These are phyloP conservation scores for Zaprionus vittiger DNA, from an alignment of 1,140 invertebrate genomes.

Conservation along the genomic window DNA sequence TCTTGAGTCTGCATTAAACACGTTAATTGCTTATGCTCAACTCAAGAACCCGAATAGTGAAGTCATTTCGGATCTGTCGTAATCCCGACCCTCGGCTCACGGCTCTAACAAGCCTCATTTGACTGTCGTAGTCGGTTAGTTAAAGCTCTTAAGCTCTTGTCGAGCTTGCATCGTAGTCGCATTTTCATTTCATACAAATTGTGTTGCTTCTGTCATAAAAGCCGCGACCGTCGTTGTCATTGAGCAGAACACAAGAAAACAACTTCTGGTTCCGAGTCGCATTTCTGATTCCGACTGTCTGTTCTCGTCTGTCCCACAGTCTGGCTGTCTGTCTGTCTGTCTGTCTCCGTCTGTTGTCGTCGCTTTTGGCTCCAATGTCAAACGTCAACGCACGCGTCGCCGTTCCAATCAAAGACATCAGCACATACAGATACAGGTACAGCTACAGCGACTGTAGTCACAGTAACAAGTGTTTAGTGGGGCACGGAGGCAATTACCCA, in stretches of 20 bases:
- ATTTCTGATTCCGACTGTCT: slow-evolving; percentile 35
- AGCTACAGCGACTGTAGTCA: not conserved
- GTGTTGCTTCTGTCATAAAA: slow-evolving; percentile 27
- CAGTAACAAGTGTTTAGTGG: slow-evolving; percentile 12
- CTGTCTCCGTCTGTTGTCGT: slow-evolving; percentile 18
- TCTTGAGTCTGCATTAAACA: not conserved
- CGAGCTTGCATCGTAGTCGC: slow-evolving; percentile 6
- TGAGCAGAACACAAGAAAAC: slow-evolving; percentile 16
- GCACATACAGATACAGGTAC: slow-evolving; percentile 7
- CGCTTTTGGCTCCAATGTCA: slow-evolving; percentile 38
- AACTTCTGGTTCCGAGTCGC: slow-evolving; percentile 33
- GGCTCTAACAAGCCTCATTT: not conserved
- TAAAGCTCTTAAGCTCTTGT: slow-evolving; percentile 42
- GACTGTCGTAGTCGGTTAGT: slow-evolving; percentile 20
- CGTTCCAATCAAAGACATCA: slow-evolving; percentile 37
- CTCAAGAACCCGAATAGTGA: not conserved
- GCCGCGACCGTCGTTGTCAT: slow-evolving; percentile 13
- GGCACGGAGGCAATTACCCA: slow-evolving; percentile 27
- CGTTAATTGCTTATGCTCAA: not conserved
- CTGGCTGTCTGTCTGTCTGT: slow-evolving; percentile 14
- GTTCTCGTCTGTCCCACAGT: slow-evolving; percentile 8
- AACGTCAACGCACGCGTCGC: slow-evolving; percentile 40
- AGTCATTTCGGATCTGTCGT: not conserved
- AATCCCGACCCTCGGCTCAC: not conserved
- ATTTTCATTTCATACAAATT: slow-evolving; percentile 28